phyloP scores from a whole-genome alignment of 2,797 vertebrate genomes.

The Notolepis coatsorum region DNA sequence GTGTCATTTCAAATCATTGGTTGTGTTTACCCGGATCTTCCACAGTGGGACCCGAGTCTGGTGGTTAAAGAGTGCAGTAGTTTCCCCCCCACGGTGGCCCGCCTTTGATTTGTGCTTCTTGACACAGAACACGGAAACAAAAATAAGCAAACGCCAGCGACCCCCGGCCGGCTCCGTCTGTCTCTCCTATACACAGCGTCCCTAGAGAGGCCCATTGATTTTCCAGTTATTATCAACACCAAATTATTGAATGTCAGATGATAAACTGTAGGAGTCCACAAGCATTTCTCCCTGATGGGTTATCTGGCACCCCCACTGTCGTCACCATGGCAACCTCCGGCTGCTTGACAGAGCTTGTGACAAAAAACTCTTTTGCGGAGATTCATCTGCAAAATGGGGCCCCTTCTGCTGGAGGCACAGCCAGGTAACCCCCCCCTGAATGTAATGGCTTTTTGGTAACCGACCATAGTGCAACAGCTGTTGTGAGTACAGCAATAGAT shows the following conservation, averaged over 20 bases:
- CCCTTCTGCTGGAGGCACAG: constrained; percentile 25
- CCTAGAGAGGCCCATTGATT: constrained; percentile 88
- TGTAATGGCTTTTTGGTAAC: constrained; percentile 10
- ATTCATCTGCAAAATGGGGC: constrained; percentile 76
- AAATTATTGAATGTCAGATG: constrained; percentile 92
- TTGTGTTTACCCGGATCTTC: background rate
- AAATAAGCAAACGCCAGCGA: constrained; percentile 48
- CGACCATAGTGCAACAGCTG: background rate
- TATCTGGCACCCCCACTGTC: constrained; percentile 66
- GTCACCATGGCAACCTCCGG: constrained; percentile 82
- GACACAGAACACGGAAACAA: constrained; percentile 34
- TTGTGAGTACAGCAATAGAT: background rate
- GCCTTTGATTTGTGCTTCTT: constrained; percentile 29
- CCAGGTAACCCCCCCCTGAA: constrained; percentile 10
- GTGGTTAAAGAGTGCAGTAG: constrained; percentile 32
- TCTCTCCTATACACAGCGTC: constrained; percentile 73
- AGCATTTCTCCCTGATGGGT: constrained; percentile 84
- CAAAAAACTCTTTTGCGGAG: constrained; percentile 80
- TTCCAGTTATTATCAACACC: constrained; percentile 90
- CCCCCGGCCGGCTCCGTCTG: constrained; percentile 34
- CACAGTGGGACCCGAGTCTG: background rate
- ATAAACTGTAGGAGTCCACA: constrained; percentile 86
- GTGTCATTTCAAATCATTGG: too few species aligned
- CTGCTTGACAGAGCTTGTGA: constrained; percentile 85
- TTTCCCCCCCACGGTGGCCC: constrained; percentile 15